phyloP scores from a whole-genome alignment of 2,797 vertebrate genomes.

The Aphelocoma californica region DNA sequence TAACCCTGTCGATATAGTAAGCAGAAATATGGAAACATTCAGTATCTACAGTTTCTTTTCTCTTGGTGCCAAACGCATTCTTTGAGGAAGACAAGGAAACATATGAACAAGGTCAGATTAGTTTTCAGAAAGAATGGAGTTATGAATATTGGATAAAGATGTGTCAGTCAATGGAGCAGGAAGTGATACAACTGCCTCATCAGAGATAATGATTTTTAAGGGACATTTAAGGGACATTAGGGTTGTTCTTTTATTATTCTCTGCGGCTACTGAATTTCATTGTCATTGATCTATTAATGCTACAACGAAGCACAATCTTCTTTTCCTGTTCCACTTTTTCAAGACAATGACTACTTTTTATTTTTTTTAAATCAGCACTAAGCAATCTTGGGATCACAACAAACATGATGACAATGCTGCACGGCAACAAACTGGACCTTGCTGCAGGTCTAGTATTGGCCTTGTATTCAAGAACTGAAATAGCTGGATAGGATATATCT shows the following conservation, averaged over 20 bases:
- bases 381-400: not conserved
- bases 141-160: not conserved
- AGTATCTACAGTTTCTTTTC: not conserved
- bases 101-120: not conserved
- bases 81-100: not conserved
- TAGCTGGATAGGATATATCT: not conserved
- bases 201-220: not conserved
- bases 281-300: not conserved
- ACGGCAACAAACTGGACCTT: not conserved
- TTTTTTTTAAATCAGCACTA: not conserved
- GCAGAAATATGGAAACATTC: not conserved
- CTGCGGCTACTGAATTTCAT: not conserved
- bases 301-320: not conserved
- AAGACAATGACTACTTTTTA: not conserved
- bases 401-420: not conserved
- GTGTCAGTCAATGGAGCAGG: not conserved
- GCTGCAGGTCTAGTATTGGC: not conserved
- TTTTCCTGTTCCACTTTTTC: not conserved
- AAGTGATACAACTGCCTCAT: not conserved
- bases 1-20: not conserved
- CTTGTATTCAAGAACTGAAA: not conserved
- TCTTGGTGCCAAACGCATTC: not conserved
- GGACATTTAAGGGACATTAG: not conserved
- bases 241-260: not conserved
- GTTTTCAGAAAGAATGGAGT: not conserved